Evolutionary conservation across 2,113 vertebrate genomes (phyloP).

Genomic region (Delphinapterus leucas): DNA sequence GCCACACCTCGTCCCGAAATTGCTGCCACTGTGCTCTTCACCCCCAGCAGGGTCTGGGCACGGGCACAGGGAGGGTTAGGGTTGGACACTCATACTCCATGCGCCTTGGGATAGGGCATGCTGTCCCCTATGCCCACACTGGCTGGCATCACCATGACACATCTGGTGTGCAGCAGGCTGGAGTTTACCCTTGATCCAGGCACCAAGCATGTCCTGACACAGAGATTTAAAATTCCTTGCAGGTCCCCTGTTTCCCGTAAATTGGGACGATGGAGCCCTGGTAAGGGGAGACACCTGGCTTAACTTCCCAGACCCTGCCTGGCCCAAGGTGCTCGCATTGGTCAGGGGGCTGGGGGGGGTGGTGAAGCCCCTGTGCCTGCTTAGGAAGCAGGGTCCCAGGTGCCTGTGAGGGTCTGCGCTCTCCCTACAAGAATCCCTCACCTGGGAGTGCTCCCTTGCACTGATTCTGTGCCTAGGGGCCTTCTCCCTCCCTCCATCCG

Average conservation of each 20-base stretch:
- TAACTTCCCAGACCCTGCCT: not conserved
- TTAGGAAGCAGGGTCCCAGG: not conserved
- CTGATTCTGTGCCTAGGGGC: no score
- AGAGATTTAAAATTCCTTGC: not conserved
- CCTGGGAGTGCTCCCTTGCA: not conserved
- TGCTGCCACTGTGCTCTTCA: not conserved
- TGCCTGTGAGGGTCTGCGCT: not conserved
- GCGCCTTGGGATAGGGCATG: no score
- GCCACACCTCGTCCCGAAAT: rapidly evolving
- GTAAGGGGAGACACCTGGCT: not conserved
- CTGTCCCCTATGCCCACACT: not conserved
- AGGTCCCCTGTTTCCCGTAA: not conserved
- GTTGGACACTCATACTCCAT: not conserved
- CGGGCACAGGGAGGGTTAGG: not conserved
- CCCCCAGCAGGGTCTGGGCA: not conserved
- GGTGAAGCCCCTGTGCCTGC: not conserved
- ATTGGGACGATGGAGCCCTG: not conserved
- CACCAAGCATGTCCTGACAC: not conserved
- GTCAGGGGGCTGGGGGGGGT: not conserved
- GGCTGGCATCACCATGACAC: not conserved
- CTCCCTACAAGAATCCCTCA: not conserved
- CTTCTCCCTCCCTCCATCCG: not conserved
- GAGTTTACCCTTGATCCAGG: not conserved
- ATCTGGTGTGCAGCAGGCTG: not conserved
- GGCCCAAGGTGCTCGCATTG: not conserved